Evolutionary conservation across 1,140 invertebrate species (phyloP).

Genomic region (Drosophila tropicalis): DNA sequence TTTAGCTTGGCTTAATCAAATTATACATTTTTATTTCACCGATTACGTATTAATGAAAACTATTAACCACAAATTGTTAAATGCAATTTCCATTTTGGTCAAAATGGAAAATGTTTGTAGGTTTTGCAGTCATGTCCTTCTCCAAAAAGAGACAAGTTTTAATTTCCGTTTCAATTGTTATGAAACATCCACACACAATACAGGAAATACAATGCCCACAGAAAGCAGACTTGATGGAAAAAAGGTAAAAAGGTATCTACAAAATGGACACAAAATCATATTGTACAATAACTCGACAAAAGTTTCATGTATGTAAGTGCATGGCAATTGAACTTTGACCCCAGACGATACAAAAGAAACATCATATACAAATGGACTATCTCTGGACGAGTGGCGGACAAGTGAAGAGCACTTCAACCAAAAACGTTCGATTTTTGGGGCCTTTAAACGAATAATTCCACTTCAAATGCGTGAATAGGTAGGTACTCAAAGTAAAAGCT

Average conservation of each 20-base stretch:
- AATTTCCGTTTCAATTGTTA: conserved; percentile 66
- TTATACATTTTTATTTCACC: conserved; percentile 58
- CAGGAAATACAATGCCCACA: conserved; percentile 8
- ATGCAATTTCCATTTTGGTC: conserved; percentile 15
- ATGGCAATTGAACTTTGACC: conserved; percentile 14
- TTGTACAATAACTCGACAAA: conserved; percentile 9
- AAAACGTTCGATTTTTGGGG: too few species aligned
- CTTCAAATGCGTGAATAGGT: too few species aligned
- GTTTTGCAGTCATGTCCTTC: too few species aligned
- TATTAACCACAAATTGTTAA: conserved; percentile 59
- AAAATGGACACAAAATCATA: not conserved
- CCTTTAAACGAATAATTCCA: too few species aligned
- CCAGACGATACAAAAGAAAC: not conserved
- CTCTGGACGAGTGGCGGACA: not conserved
- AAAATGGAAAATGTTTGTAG: not conserved
- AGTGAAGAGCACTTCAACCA: not conserved
- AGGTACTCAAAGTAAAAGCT: too few species aligned
- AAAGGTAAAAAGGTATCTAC: not conserved
- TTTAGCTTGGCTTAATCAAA: conserved; percentile 39
- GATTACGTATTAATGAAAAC: conserved; percentile 64
- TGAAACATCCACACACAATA: conserved; percentile 44
- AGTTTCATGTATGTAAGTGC: conserved; percentile 16
- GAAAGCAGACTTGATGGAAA: conserved; percentile 33
- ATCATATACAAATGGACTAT: conserved; percentile 1
- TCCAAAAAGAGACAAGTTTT: conserved; percentile 24